Base-by-base conservation (phyloP, 2,113 vertebrate genomes). In the Caracal caracal region DNA sequence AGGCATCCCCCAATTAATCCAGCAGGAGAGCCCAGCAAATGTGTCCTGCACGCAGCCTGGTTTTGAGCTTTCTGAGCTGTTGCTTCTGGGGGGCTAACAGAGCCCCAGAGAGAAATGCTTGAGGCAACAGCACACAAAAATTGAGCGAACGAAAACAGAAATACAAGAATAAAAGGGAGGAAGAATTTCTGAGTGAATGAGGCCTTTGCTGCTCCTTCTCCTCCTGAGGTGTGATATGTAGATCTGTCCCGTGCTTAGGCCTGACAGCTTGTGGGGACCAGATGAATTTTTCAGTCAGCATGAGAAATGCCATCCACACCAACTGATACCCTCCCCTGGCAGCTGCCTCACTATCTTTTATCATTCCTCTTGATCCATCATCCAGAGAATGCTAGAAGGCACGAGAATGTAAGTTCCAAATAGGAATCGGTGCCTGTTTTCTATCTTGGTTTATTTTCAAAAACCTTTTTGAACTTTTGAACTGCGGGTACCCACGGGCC, bases 381-480 rank as follows among this genome's bases (percentile, higher is more conserved):
- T 93, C 81, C 61, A 66, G 95, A 95, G 86, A 93, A 85, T 61
- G 78, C 88, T 91, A 63, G 81, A 80, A 93, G 82, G 79, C 68
- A 76, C 0, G 30, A 68, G 92, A 93, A 92, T 71, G 49, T 81
- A 83, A 63, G 89, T 81, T 97, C 49, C 94, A 63, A 89, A 83
- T 76, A 88, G 68, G 66, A 63, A 81, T 63, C 6, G 75, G 79
- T 85, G 75, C 81, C 95, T 96, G 86, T 71, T 96, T 96, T 94
- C 96, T 93, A 78, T 95, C 92, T 96, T 56, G 61, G 88, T 90
- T 83, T 97, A 88, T 95, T 95, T 96, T 83, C 40, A 88, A 61
- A 95, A 96, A 68, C 61, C 95, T 81, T 88, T 96, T 76, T 97
- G 95, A 97, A 97, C 97, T 97, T 97, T 97, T 82, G 92, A 97